Evolutionary conservation across 2,113 vertebrate genomes (phyloP).

Genomic region (Seriola dumerili): DNA sequence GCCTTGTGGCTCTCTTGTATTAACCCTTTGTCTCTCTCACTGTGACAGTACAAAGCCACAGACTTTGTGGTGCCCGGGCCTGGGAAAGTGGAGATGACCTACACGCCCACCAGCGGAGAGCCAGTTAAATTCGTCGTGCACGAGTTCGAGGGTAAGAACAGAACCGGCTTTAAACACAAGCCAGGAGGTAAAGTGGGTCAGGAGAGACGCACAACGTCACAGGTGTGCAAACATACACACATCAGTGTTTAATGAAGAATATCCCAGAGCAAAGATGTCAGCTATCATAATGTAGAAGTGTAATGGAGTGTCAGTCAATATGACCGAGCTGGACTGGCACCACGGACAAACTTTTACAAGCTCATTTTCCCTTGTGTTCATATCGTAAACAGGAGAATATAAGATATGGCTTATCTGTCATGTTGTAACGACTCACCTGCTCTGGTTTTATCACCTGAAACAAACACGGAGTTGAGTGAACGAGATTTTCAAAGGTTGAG

Average conservation of each 20-base stretch:
- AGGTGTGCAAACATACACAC: not conserved
- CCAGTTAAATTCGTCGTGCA: slow-evolving; percentile 89
- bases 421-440: not conserved
- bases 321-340: not conserved
- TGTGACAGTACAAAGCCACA: slow-evolving; percentile 94
- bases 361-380: not conserved
- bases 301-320: slow-evolving; percentile 16
- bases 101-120: slow-evolving; percentile 88
- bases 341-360: not conserved
- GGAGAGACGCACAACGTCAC: not conserved
- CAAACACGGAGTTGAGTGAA: not conserved
- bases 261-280: not conserved
- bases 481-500: not conserved
- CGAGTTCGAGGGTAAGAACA: slow-evolving; percentile 90
- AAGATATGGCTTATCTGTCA: not conserved
- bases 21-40: slow-evolving; percentile 2
- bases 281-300: not conserved
- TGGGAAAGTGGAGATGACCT: slow-evolving; percentile 95
- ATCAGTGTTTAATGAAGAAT: not conserved
- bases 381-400: slow-evolving; percentile 24
- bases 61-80: slow-evolving; percentile 97
- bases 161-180: not conserved
- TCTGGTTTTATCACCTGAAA: not conserved
- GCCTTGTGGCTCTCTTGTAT: not conserved
- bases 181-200: not conserved